Evolutionary conservation across 2,888 invertebrate genomes (phyloP), one percentile per base, ranked within the genome.

Genomic region (Xestia ashworthii): DNA sequence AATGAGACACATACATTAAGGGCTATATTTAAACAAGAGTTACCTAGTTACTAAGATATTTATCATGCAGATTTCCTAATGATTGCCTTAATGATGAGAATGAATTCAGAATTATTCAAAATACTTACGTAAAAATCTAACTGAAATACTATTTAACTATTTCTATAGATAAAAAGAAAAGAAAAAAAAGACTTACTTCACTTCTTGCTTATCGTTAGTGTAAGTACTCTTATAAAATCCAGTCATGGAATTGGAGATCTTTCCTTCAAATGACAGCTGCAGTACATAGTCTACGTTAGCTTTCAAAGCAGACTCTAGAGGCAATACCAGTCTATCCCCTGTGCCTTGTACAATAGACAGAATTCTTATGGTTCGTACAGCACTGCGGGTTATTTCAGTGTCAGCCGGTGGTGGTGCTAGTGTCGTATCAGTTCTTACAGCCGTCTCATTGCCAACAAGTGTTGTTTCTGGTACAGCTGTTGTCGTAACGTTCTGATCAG

Each of bases 191-290:
- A 93, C 94, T 92, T 88, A 95, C 96, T 97, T 94, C 83, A 94
- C 87, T 94, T 95, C 91, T 58, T 93, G 91, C 50, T 95, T 89
- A 58, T 94, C 96, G 65, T 97, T 95, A 8, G 91, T 93, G 88
- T 98, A 98, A 65, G 97, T 97, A 86, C 97, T 98, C 88, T 97
- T 97, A 90, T 98, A 98, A 90, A 98, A 98, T 71, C 98, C 98
- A 69, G 96, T 97, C 79, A 98, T 92, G 4, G 97, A 96, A 88
- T 98, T 97, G n/a, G 97, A 97, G 44, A 98, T 97, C 38, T 89
- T 91, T 19, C 97, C 97, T 19, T 92, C 90, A 89, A 97, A 97
- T 4, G 97, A 94, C 19, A 98, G 89, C 86, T 97, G 95, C 44
- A 98, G 89, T 0, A 96, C 97, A 81, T 98, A 98, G 89, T 97